Base-by-base conservation (phyloP, 2,113 vertebrate genomes). In the Bungarus multicinctus region DNA sequence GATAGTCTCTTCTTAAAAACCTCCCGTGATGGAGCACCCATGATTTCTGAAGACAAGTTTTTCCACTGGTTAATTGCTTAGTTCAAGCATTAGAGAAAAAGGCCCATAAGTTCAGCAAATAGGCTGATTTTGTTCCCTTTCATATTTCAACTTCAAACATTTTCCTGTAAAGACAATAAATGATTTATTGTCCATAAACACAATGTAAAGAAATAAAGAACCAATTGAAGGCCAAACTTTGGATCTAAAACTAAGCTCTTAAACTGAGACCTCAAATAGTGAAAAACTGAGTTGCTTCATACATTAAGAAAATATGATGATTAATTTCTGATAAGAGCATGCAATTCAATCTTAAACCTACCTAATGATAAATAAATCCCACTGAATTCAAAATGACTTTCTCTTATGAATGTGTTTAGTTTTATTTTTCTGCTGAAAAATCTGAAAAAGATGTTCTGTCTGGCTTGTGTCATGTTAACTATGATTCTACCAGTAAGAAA, bases 181-280 rank as follows among this genome's bases (percentile, higher is more conserved):
- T 23, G 89, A 64, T 92, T 93, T 74, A 53, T 91, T 87, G 6
- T 88, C 90, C 52, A 87, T 14, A 95, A 91, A 92, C 85, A 53
- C 30, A 39, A 14, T 45, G 1, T 34, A 89, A 27, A 30, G 14
- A 25, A 12, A 47, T 89, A 5, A 60, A 60, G 55, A 64, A 30
- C 1, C 89, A 5, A 47, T 47, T 30, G 18, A 14, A 30, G 47
- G 6, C 2, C n/a, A 20, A 47, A 50, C 4, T 43, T 50, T 39
- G n/a, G 27, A 30, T 58, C 18, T 47, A 12, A 47, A 88, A 30
- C 27, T n/a, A 12, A 47, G 18, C 20, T 55, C 54, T 55, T 55
- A 20, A 69, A 30, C 22, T 53, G 86, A 88, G 23, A 55, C 18
- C 54, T 55, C 54, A 55, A 55, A 81, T 39, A n/a, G 4, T n/a